Evolutionary conservation across 2,888 invertebrate species (phyloP), one percentile per base, ranked within the genome.

Genomic region (Pollenia labialis): DNA sequence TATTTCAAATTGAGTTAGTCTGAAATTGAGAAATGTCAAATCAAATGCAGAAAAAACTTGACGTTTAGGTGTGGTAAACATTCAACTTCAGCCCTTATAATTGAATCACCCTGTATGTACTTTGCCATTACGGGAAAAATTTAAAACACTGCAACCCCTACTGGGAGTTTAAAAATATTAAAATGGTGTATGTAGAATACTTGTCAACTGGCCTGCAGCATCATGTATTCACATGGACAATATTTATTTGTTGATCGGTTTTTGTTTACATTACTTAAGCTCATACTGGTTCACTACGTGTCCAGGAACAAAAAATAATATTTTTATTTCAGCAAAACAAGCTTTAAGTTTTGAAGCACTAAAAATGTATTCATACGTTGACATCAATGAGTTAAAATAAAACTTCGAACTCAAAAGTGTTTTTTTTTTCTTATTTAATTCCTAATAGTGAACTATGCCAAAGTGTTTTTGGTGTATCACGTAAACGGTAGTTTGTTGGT

Each of bases 241-340:
- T 62, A 80, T 80, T 77, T 62, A 76, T 50, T 77, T 77, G 40
- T 66, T 77, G 64, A 79, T 79, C 68, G 74, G 14, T 79, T 66
- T 80, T 80, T 80, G 74, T 80, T 74, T 84, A 68, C 42, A 48
- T 50, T 62, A 75, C 50, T 75, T 62, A 62, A 75, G n/a, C 42
- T 75, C 48, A 42, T 62, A 18, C 10, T 62, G 42, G 18, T 32
- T 6, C n/a, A 74, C 74, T 18, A 16, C 52, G 46, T 52, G 69
- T 58, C 23, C 79, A 75, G 64, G 81, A 32, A 32, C 6, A 32
- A 71, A 46, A 32, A 32, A 58, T 4, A 32, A 32, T 32, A 32
- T 32, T 6, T 32, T 32, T 50, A 68, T n/a, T 85, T 81, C 85
- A 81, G 76, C 64, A 81, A 81, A 81, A 72, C 85, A 76, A 76